These are phyloP conservation scores for Ceratosolen solmsi DNA, from an alignment of 1,140 invertebrate species.

Conservation along the genomic window DNA sequence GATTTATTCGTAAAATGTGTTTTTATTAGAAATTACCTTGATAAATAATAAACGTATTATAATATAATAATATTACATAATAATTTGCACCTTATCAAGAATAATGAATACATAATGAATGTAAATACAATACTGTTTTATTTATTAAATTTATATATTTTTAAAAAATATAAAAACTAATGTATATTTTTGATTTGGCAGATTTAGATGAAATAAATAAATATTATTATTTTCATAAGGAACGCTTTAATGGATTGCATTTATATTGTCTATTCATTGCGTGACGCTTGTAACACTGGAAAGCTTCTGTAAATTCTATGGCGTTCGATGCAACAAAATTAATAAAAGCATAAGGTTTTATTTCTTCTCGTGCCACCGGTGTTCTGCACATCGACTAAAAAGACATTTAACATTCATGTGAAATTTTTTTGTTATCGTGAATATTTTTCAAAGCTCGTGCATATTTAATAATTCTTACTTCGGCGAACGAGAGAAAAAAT, in stretches of 20 bases:
- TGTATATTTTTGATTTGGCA: no score
- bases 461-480: conserved; percentile 41
- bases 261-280: background rate
- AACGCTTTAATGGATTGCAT: conserved; percentile 32
- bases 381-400: conserved; percentile 27
- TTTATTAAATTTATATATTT: no score
- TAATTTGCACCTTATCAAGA: no score
- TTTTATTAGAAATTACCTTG: no score
- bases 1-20: no score
- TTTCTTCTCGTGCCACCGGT: background rate
- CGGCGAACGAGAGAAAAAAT: conserved; percentile 39
- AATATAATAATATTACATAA: no score
- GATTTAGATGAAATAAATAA: conserved; percentile 22
- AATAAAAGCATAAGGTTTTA: conserved; percentile 13
- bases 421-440: no score
- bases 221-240: conserved; percentile 6
- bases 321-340: conserved; percentile 19
- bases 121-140: conserved; percentile 5
- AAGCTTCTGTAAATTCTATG: conserved; percentile 18
- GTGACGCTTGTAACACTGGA: conserved; percentile 6
- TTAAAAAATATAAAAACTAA: no score
- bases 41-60: no score
- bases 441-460: no score
- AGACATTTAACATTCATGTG: no score
- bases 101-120: background rate